phyloP scores from a whole-genome alignment of 2,888 invertebrate genomes.

The Smittia aterrima region DNA sequence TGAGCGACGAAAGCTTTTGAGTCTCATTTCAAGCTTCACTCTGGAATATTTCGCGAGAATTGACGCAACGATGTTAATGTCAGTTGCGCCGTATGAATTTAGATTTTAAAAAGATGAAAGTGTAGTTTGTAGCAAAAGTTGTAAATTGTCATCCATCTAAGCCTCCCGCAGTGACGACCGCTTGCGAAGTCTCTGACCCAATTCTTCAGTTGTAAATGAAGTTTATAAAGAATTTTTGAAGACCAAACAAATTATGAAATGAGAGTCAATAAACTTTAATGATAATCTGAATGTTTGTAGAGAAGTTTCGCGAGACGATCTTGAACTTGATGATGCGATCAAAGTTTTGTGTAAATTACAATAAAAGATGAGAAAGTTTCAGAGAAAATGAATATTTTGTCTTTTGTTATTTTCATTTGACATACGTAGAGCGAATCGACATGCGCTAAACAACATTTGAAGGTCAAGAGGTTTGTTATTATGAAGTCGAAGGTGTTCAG shows the following conservation, averaged over 20 bases:
- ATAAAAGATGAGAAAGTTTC: neutral
- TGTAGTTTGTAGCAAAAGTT: neutral
- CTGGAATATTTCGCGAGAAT: neutral
- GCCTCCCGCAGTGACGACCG: neutral
- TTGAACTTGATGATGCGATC: neutral
- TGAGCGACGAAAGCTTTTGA: no score
- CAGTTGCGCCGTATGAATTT: neutral
- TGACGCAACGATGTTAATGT: neutral
- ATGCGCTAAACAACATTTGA: no score
- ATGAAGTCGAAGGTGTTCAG: no score
- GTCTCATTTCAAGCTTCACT: neutral
- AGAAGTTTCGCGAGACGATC: constrained; percentile 4
- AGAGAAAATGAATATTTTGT: neutral
- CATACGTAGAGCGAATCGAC: no score
- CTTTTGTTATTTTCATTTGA: neutral
- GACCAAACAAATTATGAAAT: neutral
- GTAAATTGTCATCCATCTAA: constrained; percentile 11
- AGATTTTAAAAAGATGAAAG: neutral
- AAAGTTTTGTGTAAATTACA: constrained; percentile 23
- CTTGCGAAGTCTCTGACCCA: neutral
- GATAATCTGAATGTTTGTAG: constrained; percentile 8
- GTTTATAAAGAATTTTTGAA: neutral
- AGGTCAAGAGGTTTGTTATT: no score
- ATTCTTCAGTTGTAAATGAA: neutral
- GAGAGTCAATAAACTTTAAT: neutral